These are phyloP conservation scores for Drosophila subobscura DNA, from an alignment of 1,140 invertebrate species.

Conservation along the genomic window DNA sequence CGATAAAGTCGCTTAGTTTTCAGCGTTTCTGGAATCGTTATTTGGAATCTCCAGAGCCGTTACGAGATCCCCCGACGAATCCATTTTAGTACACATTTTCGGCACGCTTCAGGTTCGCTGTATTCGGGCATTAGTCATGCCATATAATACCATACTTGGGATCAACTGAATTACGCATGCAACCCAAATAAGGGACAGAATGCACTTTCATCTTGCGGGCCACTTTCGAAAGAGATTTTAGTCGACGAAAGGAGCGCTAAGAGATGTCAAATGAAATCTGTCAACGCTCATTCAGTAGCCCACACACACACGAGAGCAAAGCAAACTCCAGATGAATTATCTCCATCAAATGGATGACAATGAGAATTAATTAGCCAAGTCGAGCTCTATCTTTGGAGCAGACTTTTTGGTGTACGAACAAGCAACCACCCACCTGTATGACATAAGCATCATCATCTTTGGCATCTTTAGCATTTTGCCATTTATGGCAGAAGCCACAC, in stretches of 20 bases:
- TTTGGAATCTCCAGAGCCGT: constrained; percentile 1
- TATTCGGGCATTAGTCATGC: constrained; percentile 32
- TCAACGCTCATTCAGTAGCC: constrained; percentile 25
- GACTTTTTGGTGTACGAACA: constrained; percentile 3
- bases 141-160: constrained; percentile 26
- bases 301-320: constrained; percentile 27
- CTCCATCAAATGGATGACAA: constrained; percentile 53
- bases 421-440: constrained; percentile 44
- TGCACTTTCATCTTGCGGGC: constrained; percentile 14
- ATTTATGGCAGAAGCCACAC: constrained; percentile 19
- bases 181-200: constrained; percentile 20
- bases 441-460: constrained; percentile 31
- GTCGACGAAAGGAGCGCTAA: constrained; percentile 19
- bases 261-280: constrained; percentile 40
- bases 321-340: constrained; percentile 60
- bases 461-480: constrained; percentile 31
- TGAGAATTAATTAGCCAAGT: constrained; percentile 61
- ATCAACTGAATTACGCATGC: constrained; percentile 11
- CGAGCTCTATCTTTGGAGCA: constrained; percentile 34
- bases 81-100: constrained; percentile 27
- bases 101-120: constrained; percentile 28
- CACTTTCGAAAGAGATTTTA: constrained; percentile 46
- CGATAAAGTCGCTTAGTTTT: not conserved
- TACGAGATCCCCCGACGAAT: not conserved
- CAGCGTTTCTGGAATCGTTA: too few relatives aligned